Conservation (phyloP, 2,888 invertebrate genomes). For the Syrista parreyssii region DNA sequence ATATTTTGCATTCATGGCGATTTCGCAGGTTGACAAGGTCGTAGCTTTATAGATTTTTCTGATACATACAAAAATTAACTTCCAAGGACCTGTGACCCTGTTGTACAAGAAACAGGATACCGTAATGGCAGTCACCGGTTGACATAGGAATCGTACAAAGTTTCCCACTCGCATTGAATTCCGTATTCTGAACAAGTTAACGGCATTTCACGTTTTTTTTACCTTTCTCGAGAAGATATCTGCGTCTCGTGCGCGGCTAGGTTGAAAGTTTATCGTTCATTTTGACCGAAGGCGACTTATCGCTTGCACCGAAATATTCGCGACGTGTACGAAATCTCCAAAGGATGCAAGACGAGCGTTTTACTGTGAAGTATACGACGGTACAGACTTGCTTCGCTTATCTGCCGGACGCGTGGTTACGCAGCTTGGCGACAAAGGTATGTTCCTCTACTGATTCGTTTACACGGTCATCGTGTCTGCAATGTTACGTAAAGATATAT, state of each 20-base stretch:
- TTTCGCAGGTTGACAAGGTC: background rate
- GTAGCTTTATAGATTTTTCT: background rate
- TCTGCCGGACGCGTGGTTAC: conserved; percentile 57
- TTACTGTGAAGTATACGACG: conserved; percentile 65
- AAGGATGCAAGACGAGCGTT: conserved; percentile 66
- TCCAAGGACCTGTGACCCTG: background rate
- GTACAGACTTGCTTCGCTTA: conserved; percentile 68
- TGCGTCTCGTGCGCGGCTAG: background rate
- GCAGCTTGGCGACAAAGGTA: conserved; percentile 49
- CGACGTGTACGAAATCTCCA: background rate
- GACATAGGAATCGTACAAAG: background rate
- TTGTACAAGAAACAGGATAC: background rate
- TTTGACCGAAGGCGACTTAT: background rate
- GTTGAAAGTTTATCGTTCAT: conserved; percentile 2
- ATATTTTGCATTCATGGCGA: background rate
- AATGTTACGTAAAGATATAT: conserved; percentile 18
- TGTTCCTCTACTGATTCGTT: conserved; percentile 21
- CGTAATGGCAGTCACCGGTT: background rate
- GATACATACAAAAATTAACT: background rate
- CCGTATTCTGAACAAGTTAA: background rate
- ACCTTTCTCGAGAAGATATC: background rate
- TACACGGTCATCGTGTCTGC: conserved; percentile 31
- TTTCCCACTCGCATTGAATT: background rate
- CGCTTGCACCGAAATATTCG: background rate
- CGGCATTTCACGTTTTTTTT: background rate